Evolutionary conservation across 1,140 invertebrate genomes (phyloP).

Genomic region (Drosophila sp.): DNA sequence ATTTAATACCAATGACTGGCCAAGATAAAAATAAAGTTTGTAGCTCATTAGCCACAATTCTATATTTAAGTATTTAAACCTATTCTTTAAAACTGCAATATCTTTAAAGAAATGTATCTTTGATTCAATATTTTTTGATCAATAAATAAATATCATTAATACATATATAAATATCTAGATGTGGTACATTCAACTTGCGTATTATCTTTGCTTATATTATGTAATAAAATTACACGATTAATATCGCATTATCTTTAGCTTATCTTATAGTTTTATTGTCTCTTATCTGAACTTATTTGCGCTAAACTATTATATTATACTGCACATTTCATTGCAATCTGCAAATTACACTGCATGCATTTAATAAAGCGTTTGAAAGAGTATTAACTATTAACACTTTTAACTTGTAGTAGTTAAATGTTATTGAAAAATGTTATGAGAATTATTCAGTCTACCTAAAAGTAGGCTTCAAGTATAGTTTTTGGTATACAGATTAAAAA

Average conservation of each 20-base stretch:
- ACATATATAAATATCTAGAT: no score
- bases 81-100: neutral
- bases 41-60: neutral
- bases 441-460: no score
- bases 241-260: constrained; percentile 12
- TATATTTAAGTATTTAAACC: no score
- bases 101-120: neutral
- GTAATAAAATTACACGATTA: constrained; percentile 16
- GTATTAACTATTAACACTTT: no score
- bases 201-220: constrained; percentile 4
- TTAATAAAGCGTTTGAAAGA: no score
- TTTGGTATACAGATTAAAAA: no score
- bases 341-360: no score
- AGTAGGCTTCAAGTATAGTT: no score
- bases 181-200: neutral
- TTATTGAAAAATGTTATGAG: neutral
- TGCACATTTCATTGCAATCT: neutral
- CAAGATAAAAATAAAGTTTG: neutral
- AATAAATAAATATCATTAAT: no score
- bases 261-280: constrained; percentile 3
- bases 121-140: neutral
- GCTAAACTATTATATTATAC: neutral
- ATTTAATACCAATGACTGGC: constrained; percentile 31
- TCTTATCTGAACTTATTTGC: constrained; percentile 2
- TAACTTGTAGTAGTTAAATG: no score